A percentile compares a stretch with the other conserved stretches of the same genome.
Conservation (phyloP, 2,888 invertebrate genomes). For the Deilephila porcellus region DNA sequence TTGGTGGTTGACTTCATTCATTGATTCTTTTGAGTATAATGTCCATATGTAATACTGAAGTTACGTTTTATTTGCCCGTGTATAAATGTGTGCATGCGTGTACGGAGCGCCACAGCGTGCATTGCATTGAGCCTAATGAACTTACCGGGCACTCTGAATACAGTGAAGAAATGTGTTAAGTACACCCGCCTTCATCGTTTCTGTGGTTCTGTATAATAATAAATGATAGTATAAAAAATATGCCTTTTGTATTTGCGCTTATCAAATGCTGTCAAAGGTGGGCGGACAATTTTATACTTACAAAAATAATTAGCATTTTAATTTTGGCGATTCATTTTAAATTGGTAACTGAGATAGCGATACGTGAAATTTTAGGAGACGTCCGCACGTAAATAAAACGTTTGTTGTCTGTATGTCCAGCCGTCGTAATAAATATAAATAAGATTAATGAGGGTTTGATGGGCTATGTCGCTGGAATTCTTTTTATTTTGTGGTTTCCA, state of each 20-base stretch:
- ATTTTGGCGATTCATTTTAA: neutral
- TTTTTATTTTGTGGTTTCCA: neutral
- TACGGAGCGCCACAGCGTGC: neutral
- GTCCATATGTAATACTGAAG: no score
- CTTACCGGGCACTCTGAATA: slow-evolving; percentile 9
- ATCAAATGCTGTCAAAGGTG: no score
- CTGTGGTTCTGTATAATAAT: neutral
- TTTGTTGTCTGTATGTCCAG: slow-evolving; percentile 3
- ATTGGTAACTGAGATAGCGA: neutral
- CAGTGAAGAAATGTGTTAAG: neutral
- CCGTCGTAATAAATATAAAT: slow-evolving; percentile 22
- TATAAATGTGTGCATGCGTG: neutral
- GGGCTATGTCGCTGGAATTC: neutral
- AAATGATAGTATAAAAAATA: neutral
- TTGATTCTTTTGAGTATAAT: no score
- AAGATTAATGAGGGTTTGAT: slow-evolving; percentile 17
- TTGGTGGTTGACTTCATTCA: no score
- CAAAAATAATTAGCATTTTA: no score
- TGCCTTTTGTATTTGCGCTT: no score
- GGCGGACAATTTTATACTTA: no score
- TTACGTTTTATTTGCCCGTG: neutral
- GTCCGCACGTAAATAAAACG: neutral
- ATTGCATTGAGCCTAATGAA: slow-evolving; percentile 12
- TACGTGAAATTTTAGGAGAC: neutral
- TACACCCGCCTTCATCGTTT: neutral